Evolutionary conservation across 2,888 invertebrate species (phyloP), one percentile per base, ranked within the genome.

Genomic region (Luperina testacea): DNA sequence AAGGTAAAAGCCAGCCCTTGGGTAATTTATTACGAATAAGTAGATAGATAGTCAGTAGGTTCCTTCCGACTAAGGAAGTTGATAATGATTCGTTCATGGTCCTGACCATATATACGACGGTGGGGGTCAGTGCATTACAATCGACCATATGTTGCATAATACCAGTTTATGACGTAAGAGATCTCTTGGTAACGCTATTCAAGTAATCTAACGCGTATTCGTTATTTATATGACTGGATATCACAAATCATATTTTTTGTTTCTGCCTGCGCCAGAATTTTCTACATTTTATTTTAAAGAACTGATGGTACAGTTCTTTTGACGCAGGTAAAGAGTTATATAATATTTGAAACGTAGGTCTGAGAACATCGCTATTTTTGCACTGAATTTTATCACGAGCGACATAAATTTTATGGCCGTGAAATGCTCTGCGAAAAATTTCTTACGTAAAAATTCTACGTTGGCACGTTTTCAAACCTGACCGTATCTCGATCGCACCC

Each of bases 381-480:
- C 89, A 82, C 75, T 78, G 78, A 90, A 88, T 87, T 92, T 94
- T 93, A 93, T 94, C 90, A 90, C 89, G 87, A 75, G 89, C 84
- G 90, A 93, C 92, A 94, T 92, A 90, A 91, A 94, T 93, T 94
- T 94, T 94, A 94, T 93, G 90, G 89, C 92, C 92, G 92, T 93
- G 93, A 94, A 94, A 94, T 92, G 82, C 88, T 92, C 89, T 91
- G 81, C 85, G 87, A 94, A 95, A 94, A 94, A 94, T 92, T 88
- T 92, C 88, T 90, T 90, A 90, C 90, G 89, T 89, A 90, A 92
- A 93, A 92, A 92, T 91, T 91, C 77, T 80, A 75, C 74, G 90
- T 91, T 96, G 96, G 96, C 96, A 96, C 88, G 82, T 80, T 88
- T 91, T 95, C 96, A 96, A 96, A 92, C 87, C 85, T 92, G 92